A percentile compares a stretch with the other conserved stretches of the same genome.
These are phyloP conservation scores for Nomada ferruginata DNA, from an alignment of 2,888 invertebrate genomes.

Conservation along the genomic window DNA sequence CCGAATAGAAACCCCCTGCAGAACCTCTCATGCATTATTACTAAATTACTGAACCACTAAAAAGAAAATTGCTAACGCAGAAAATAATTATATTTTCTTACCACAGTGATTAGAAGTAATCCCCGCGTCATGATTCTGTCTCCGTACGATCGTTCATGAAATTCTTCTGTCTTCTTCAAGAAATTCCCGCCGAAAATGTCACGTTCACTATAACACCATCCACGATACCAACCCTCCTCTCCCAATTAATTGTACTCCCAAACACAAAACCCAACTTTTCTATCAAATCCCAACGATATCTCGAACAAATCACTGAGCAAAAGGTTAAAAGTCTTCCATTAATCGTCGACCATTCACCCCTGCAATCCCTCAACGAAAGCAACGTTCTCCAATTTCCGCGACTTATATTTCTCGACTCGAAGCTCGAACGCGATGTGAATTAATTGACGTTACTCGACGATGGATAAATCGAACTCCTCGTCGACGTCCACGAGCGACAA, in stretches of 20 bases:
- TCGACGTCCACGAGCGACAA: slow-evolving; percentile 3
- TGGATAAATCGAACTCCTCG: background rate
- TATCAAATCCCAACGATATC: background rate
- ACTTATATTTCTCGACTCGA: background rate
- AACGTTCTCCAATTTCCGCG: background rate
- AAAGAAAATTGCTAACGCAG: background rate
- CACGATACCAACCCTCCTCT: background rate
- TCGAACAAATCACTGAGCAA: background rate
- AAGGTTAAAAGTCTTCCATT: background rate
- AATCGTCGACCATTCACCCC: background rate
- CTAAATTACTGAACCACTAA: background rate
- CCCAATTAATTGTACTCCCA: background rate
- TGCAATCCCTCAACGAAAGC: background rate
- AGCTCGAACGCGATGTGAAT: background rate
- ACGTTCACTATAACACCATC: slow-evolving; percentile 48
- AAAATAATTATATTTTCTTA: slow-evolving; percentile 32
- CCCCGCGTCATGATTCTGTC: slow-evolving; percentile 51
- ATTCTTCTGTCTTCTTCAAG: slow-evolving; percentile 20
- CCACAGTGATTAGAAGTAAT: slow-evolving; percentile 55
- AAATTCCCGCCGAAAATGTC: slow-evolving; percentile 8
- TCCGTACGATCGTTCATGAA: slow-evolving; percentile 45
- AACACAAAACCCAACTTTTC: background rate
- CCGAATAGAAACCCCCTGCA: too few relatives aligned
- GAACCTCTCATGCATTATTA: background rate
- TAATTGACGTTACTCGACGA: background rate